Base-by-base conservation (phyloP, 2,113 vertebrate genomes). In the Mastomys natalensis region DNA sequence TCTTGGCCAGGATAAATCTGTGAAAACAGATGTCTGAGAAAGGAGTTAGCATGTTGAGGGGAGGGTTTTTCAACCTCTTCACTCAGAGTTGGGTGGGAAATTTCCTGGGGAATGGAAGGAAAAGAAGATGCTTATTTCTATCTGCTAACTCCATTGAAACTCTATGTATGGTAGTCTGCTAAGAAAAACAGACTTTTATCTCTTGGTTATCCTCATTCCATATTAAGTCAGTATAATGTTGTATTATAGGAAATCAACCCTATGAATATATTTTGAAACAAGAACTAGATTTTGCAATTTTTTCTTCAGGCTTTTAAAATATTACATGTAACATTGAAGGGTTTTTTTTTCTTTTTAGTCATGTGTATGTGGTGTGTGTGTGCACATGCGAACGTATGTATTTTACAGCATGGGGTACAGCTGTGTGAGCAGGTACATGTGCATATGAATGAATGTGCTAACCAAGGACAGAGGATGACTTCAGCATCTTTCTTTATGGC, bases 181-280 rank as follows among this genome's bases (percentile, higher is more conserved):
- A 94, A 92, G 24, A 72, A 84, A 37, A 82, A 72, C 5, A 81
- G 7, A 26, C 0, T 60, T 89, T 51, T 68, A 37, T 22, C 77
- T 60, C 29, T 12, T 58, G 78, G 15, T 81, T 87, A 77, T 87
- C 40, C n/a, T 82, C 82, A 53, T 48, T 19, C 17, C 53, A 10
- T 53, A 13, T n/a, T 87, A 82, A 40, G 24, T 92, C n/a, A 40
- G 10, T 37, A 40, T 73, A 88, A 76, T n/a, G 2, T 17, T 53
- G 76, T 74, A 60, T 3, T 55, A 62, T 5, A 55, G 15, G 37
- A 90, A 89, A 70, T 73, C 64, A 60, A 66, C 62, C 34, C 51
- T 89, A 43, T 89, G 68, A 94, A 21, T 81, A 31, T 12, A 73
- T 89, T 81, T 58, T 53, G 37, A 97, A 89, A 92, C 1, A 74